These are phyloP conservation scores for Chiloscyllium punctatum DNA, from an alignment of 2,797 vertebrate genomes.

Conservation along the genomic window DNA sequence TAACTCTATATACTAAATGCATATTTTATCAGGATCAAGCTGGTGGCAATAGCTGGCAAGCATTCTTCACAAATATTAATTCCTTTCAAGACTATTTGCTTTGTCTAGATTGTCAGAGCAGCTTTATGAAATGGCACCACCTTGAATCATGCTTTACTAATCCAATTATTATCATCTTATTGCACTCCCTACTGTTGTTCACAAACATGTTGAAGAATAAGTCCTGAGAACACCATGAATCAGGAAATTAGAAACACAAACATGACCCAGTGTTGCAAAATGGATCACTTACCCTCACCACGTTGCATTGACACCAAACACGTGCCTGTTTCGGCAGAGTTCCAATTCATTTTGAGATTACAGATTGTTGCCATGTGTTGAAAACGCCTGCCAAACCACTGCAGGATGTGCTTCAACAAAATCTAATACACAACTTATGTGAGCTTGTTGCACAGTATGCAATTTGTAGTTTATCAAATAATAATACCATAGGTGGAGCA, in stretches of 20 bases:
- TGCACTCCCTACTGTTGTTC: background rate
- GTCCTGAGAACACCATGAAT: background rate
- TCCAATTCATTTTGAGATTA: background rate
- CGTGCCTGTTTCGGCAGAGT: background rate
- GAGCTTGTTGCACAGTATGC: background rate
- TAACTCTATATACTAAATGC: background rate
- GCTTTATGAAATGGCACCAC: background rate
- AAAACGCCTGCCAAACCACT: slow-evolving; percentile 17
- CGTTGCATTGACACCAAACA: slow-evolving; percentile 36
- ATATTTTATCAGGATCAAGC: background rate
- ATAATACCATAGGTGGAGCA: background rate
- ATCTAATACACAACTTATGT: background rate
- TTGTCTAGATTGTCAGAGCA: background rate
- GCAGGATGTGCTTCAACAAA: slow-evolving; percentile 23
- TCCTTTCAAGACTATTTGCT: background rate
- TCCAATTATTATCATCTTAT: background rate
- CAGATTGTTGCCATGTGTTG: slow-evolving; percentile 36
- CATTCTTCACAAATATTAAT: background rate
- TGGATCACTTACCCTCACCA: background rate
- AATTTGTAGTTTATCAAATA: background rate
- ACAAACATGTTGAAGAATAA: background rate
- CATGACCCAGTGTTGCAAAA: background rate
- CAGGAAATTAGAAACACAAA: slow-evolving; percentile 26
- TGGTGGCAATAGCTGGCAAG: slow-evolving; percentile 1
- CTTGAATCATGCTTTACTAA: background rate